phyloP scores from a whole-genome alignment of 2,888 invertebrate genomes.

The Amblyjoppa proteus region DNA sequence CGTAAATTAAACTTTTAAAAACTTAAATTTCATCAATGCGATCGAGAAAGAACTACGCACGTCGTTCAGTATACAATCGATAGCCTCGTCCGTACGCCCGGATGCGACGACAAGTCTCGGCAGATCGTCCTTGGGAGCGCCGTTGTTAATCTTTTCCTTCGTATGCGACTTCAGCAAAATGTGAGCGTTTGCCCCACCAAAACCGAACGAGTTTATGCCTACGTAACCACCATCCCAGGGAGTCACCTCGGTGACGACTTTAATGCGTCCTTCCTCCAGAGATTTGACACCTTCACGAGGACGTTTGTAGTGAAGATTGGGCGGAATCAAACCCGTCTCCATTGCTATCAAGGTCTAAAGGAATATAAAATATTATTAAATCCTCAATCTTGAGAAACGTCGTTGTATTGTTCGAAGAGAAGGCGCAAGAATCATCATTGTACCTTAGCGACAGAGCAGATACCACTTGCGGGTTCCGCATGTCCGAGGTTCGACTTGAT shows the following conservation, averaged over 20 bases:
- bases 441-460: constrained; percentile 94
- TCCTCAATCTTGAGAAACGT: neutral
- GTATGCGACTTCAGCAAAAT: constrained; percentile 88
- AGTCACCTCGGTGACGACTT: constrained; percentile 91
- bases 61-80: constrained; percentile 88
- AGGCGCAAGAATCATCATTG: constrained; percentile 28
- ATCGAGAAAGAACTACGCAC: constrained; percentile 77
- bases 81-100: constrained; percentile 92
- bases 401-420: neutral
- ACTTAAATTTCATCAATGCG: neutral
- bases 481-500: constrained; percentile 98
- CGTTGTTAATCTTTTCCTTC: constrained; percentile 88
- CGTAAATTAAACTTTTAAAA: no score
- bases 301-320: constrained; percentile 92
- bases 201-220: constrained; percentile 96
- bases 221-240: constrained; percentile 90
- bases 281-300: constrained; percentile 88
- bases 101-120: constrained; percentile 91
- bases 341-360: constrained; percentile 90
- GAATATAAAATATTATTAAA: constrained; percentile 4
- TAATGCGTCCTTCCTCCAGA: constrained; percentile 87
- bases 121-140: constrained; percentile 88
- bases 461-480: constrained; percentile 94
- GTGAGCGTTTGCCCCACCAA: constrained; percentile 95
- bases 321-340: constrained; percentile 92